These are phyloP conservation scores for Falco biarmicus DNA, from an alignment of 2,797 vertebrate genomes.

Conservation along the genomic window DNA sequence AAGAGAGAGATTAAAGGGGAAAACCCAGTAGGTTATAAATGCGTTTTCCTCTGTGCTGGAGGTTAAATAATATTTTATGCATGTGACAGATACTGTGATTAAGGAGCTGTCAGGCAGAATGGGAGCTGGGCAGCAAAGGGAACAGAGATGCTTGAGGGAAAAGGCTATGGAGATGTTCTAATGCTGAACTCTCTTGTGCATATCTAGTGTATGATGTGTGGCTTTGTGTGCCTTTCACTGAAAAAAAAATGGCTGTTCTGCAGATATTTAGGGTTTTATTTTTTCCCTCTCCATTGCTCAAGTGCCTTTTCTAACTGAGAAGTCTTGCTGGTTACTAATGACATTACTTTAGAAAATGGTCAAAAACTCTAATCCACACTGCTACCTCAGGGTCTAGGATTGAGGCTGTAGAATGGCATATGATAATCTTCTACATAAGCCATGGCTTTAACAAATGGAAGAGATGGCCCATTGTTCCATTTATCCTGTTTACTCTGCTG, in stretches of 20 bases:
- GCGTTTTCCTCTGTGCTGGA: slow-evolving; percentile 44
- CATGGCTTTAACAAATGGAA: background rate
- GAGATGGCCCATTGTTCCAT: background rate
- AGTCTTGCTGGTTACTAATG: background rate
- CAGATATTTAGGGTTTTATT: background rate
- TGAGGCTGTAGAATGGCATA: background rate
- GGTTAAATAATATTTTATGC: slow-evolving; percentile 55
- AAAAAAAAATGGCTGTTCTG: background rate
- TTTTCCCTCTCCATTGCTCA: background rate
- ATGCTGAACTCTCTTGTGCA: background rate
- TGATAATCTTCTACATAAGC: slow-evolving; percentile 3
- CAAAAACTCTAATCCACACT: background rate
- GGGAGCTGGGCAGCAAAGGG: slow-evolving; percentile 27
- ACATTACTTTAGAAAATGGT: background rate
- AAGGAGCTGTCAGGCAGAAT: slow-evolving; percentile 52
- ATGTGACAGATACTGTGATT: slow-evolving; percentile 47
- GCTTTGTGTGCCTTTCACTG: slow-evolving; percentile 3
- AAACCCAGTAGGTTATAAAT: slow-evolving; percentile 31
- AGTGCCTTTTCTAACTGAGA: background rate
- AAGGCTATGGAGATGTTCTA: slow-evolving; percentile 11
- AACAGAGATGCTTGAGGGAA: slow-evolving; percentile 47
- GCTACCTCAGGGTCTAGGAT: background rate
- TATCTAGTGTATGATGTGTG: background rate
- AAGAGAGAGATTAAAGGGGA: slow-evolving; percentile 34
- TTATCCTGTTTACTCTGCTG: background rate